Evolutionary conservation across 1,140 invertebrate species (phyloP), one percentile per base, ranked within the genome.

Genomic region (Megalonaias nervosa): DNA sequence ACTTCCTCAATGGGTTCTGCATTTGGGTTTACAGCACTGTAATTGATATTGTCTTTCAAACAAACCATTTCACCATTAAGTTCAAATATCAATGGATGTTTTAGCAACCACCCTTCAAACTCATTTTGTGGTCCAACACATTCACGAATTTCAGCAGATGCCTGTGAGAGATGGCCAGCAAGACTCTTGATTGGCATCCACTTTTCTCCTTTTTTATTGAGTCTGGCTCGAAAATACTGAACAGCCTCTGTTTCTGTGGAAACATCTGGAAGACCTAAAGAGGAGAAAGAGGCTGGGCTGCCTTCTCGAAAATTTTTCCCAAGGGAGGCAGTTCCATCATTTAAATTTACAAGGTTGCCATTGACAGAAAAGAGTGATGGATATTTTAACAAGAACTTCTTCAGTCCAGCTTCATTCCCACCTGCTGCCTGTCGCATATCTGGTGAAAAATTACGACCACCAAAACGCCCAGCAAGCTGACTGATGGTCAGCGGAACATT

Each of bases 81-180:
- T 21, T 90, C 89, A 87, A 91, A 92, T 75, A 92, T 88, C 74
- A 91, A 85, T 60, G 89, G 89, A 81, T 92, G 91, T 66, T 84
- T 86, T 6, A 87, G 73, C 55, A 92, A 83, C 85, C 90, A 92
- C 26, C 85, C 84, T 67, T 84, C 85, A 80, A 92, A 91, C 69
- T 91, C 88, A 70, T 89, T 89, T 74, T 92, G 91, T 23, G 91
- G 91, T 31, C 91, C 91, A 55, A 92, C 90, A 85, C 87, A 88
- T 61, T 90, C 89, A 26, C 91, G 78, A n/a, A 92, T 89, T 68
- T 91, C 89, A 12, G 77, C 48, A 19, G 86, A 81, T 12, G 90
- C 90, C 76, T 92, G 91, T 9, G 90, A 91, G n/a, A 91, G 84
- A 82, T 92, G 91, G 16, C 91, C 91, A 57, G 91, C 90, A 60